Evolutionary conservation across 1,140 invertebrate species (phyloP).

Genomic region (Drosophila murphyi): DNA sequence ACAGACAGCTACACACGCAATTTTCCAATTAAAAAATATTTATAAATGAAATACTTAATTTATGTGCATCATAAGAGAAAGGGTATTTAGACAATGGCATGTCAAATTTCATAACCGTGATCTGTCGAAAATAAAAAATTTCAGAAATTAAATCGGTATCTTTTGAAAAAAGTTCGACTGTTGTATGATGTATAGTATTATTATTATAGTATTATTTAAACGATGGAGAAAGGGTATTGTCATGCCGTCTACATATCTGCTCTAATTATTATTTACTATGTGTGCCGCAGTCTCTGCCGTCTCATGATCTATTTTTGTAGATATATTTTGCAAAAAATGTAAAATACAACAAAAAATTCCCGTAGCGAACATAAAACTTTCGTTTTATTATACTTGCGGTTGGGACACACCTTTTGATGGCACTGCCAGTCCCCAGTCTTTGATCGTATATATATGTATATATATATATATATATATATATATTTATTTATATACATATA

Average conservation of each 20-base stretch:
- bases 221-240: constrained; percentile 20
- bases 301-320: constrained; percentile 78
- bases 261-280: constrained; percentile 53
- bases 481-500: constrained; percentile 7
- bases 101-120: neutral
- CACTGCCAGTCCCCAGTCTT: constrained; percentile 58
- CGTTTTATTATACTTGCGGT: constrained; percentile 67
- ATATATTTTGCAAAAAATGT: constrained; percentile 70
- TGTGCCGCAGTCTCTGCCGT: constrained; percentile 58
- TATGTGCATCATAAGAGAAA: neutral
- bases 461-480: neutral
- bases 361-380: constrained; percentile 62
- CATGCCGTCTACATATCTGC: constrained; percentile 26
- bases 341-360: constrained; percentile 35
- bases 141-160: too few relatives aligned
- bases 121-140: too few relatives aligned
- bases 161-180: too few relatives aligned
- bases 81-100: neutral
- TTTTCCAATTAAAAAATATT: neutral
- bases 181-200: too few relatives aligned
- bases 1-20: neutral
- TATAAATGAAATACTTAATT: neutral
- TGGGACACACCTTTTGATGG: constrained; percentile 59
- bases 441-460: constrained; percentile 36
- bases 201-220: neutral